Evolutionary conservation across 2,113 vertebrate species (phyloP), one percentile per base, ranked within the genome.

Genomic region (Cryptomyrus ogoouensis): DNA sequence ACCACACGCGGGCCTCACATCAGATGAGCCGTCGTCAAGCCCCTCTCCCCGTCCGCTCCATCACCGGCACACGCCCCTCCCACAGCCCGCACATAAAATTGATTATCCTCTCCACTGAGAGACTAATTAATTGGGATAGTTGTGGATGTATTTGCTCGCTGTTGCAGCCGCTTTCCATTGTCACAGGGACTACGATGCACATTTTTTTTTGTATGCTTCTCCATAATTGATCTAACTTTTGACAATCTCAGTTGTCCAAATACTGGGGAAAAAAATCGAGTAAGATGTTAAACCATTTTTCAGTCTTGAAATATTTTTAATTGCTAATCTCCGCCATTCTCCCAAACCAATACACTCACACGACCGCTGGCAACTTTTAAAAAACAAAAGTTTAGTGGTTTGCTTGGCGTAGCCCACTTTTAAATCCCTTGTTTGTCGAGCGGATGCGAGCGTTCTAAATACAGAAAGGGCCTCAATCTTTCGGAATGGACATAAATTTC

Each of bases 401-500:
- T 90, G 92, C 92, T 92, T 94, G 92, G 95, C 94, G 95, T 95
- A 96, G 96, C 95, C 94, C 91, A 90, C 92, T 94, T 92, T 93
- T 94, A 95, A 91, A 93, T 93, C 96, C 95, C 95, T 96, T 97
- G 96, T 96, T 96, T 97, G 96, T 96, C 95, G 92, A 93, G 95
- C 74, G 9, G 94, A 86, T 10, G 92, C 95, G 96, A 96, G 96
- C 94, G 91, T 94, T 74, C 95, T 95, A 96, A 96, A 96, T 95
- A 94, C 95, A 94, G 85, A 56, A 92, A 91, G 93, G 92, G 92
- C 92, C 93, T 94, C 94, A 74, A 90, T 89, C 91, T 88, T 92
- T 93, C 94, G 94, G 95, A 94, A 93, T 91, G 93, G 96, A 96
- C 96, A 96, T 97, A 97, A 97, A 97, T 97, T 96, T 97, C 94